Evolutionary conservation across 2,113 vertebrate genomes (phyloP).

Genomic region (Nerophis ophidion): DNA sequence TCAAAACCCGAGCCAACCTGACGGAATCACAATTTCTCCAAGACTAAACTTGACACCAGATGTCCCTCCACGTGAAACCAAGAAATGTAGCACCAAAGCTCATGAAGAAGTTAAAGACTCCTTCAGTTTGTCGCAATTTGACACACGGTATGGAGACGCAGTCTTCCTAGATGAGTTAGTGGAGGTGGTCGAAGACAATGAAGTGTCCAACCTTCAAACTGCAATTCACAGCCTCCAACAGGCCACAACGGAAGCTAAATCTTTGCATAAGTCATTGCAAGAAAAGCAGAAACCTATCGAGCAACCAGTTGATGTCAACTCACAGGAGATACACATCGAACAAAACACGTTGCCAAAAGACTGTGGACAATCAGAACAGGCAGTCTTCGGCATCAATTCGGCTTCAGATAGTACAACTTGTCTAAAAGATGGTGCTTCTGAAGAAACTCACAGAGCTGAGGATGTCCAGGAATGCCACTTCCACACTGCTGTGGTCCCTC

Average conservation of each 20-base stretch:
- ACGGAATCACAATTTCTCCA: conserved; percentile 16
- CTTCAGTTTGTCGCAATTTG: conserved; percentile 34
- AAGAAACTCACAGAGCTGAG: conserved; percentile 56
- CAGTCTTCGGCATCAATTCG: background rate
- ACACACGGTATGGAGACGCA: conserved; percentile 10
- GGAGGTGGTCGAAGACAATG: conserved; percentile 27
- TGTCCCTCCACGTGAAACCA: conserved; percentile 7
- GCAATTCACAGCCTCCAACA: conserved; percentile 72
- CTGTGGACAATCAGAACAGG: conserved; percentile 5
- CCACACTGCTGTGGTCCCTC: conserved; percentile 57
- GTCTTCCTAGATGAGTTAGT: conserved; percentile 40
- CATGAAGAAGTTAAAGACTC: conserved; percentile 8
- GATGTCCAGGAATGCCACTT: conserved; percentile 54
- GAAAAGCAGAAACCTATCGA: conserved; percentile 54
- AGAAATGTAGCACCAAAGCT: conserved; percentile 9
- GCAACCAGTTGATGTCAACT: conserved; percentile 12
- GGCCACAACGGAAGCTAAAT: conserved; percentile 76
- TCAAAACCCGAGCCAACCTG: conserved; percentile 11
- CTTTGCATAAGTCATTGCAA: conserved; percentile 70
- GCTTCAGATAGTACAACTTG: conserved; percentile 29
- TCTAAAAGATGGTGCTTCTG: conserved; percentile 61
- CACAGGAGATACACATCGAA: conserved; percentile 1
- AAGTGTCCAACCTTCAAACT: conserved; percentile 67
- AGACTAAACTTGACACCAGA: conserved; percentile 5
- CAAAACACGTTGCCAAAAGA: conserved; percentile 5